Conservation (phyloP, 2,113 vertebrate species). For the Psammodynastes pulverulentus region DNA sequence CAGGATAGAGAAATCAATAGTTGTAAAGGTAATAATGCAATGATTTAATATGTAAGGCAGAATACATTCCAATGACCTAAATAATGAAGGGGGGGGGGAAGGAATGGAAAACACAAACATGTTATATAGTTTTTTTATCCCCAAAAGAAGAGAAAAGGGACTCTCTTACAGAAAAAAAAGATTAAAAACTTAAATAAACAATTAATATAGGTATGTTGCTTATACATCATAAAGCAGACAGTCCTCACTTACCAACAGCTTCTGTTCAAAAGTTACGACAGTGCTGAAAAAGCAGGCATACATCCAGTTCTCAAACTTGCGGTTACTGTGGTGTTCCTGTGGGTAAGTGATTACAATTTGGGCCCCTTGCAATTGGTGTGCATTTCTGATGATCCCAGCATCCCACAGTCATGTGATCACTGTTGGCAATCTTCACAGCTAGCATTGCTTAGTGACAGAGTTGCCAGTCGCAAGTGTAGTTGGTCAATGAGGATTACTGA, state of each 20-base stretch:
- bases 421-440: no score
- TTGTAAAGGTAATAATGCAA: not conserved
- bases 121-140: not conserved
- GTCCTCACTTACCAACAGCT: not conserved
- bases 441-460: not conserved
- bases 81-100: not conserved
- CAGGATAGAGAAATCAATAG: not conserved
- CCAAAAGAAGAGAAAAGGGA: not conserved
- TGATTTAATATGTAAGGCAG: not conserved
- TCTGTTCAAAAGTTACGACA: not conserved
- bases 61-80: not conserved
- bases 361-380: not conserved
- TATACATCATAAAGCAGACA: not conserved
- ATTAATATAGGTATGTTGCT: not conserved
- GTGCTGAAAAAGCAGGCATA: not conserved
- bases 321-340: not conserved
- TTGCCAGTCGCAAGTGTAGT: not conserved
- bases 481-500: not conserved
- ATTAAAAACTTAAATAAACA: not conserved
- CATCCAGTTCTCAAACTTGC: not conserved
- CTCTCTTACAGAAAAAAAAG: not conserved
- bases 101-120: not conserved
- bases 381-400: not conserved
- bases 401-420: no score
- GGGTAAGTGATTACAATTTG: not conserved